These are phyloP conservation scores for Physella acuta DNA, from an alignment of 1,140 invertebrate species.

Conservation along the genomic window DNA sequence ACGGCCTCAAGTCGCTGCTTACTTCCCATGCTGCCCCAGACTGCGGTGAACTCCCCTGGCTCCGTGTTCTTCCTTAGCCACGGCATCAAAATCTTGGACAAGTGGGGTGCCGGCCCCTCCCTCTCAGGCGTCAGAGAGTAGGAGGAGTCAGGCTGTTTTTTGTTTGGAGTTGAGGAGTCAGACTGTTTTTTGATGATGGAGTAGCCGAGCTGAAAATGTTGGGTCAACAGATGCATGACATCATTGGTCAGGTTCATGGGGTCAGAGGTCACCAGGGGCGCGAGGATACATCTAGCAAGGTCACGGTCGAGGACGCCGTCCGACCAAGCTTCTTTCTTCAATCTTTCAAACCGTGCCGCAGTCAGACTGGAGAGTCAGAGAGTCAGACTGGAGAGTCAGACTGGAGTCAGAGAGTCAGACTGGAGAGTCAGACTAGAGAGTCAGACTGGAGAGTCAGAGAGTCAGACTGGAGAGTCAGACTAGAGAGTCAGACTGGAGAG, in stretches of 20 bases:
- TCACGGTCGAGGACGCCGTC: constrained; percentile 51
- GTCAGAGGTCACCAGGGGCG: constrained; percentile 40
- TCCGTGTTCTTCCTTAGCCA: constrained; percentile 36
- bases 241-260: constrained; percentile 36
- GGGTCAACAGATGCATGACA: constrained; percentile 38
- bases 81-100: constrained; percentile 39
- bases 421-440: no score
- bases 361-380: constrained; percentile 39
- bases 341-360: constrained; percentile 40
- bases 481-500: no score
- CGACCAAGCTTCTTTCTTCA: constrained; percentile 42
- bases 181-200: constrained; percentile 36
- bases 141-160: constrained; percentile 4
- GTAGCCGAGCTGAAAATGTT: constrained; percentile 49
- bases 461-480: no score
- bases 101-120: constrained; percentile 28
- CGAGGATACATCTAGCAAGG: constrained; percentile 43
- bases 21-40: constrained; percentile 29
- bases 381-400: no score
- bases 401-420: no score
- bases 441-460: no score
- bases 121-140: constrained; percentile 30
- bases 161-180: no score
- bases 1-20: constrained; percentile 30
- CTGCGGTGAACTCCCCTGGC: constrained; percentile 32